Conservation (phyloP, 2,888 invertebrate species). For the Leptopilina myrica region DNA sequence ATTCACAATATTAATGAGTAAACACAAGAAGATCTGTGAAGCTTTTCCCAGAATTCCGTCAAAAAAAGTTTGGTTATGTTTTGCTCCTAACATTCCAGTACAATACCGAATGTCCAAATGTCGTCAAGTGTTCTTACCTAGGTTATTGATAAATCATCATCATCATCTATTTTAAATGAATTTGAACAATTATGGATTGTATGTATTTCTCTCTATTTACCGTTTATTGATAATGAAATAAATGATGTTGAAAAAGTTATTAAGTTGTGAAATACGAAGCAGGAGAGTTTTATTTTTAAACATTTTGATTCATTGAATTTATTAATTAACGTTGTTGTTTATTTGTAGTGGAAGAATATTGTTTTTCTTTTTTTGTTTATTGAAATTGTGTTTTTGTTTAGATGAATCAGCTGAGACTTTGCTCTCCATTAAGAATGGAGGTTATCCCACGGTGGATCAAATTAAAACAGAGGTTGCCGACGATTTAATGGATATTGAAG, state of each 20-base stretch:
- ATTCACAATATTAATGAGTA: neutral
- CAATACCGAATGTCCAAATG: constrained; percentile 41
- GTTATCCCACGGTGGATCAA: constrained; percentile 70
- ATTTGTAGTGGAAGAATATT: too few species aligned
- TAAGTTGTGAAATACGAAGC: too few species aligned
- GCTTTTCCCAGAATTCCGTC: constrained; percentile 58
- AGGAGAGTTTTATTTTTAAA: too few species aligned
- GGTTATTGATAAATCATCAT: constrained; percentile 14
- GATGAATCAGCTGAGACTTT: constrained; percentile 79
- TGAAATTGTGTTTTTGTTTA: constrained; percentile 62
- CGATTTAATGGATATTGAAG: constrained; percentile 79
- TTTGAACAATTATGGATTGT: constrained; percentile 32
- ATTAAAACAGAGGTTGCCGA: constrained; percentile 67
- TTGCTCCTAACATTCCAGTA: constrained; percentile 42
- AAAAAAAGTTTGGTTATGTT: constrained; percentile 70
- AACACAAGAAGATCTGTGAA: neutral
- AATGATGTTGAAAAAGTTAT: too few species aligned
- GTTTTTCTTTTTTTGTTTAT: neutral
- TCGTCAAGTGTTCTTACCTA: constrained; percentile 35
- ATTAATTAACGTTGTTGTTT: too few species aligned
- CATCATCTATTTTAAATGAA: neutral
- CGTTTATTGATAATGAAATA: neutral
- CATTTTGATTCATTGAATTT: too few species aligned
- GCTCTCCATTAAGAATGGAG: constrained; percentile 80
- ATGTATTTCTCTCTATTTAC: neutral